These are phyloP conservation scores for Drosophila burlai DNA, from an alignment of 1,140 invertebrate genomes.

Conservation along the genomic window DNA sequence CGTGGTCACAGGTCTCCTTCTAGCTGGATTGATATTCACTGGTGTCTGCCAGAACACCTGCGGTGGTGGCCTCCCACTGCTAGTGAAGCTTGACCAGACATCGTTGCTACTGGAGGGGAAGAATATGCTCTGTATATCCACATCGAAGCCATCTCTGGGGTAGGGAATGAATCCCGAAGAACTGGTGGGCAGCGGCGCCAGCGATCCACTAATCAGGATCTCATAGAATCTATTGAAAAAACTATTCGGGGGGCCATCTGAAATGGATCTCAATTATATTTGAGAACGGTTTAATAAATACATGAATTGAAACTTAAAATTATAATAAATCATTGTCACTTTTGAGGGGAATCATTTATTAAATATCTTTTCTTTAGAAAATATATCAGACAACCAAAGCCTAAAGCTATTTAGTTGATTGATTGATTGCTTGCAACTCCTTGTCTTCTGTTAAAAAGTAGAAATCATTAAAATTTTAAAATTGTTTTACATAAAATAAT, in stretches of 20 bases:
- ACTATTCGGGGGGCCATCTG: conserved; percentile 41
- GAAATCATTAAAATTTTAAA: background rate
- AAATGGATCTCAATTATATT: background rate
- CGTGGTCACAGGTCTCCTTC: background rate
- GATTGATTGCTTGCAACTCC: background rate
- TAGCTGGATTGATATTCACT: background rate
- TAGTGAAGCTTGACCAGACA: conserved; percentile 1
- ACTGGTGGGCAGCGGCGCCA: background rate
- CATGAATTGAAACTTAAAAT: background rate
- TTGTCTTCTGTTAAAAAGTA: background rate
- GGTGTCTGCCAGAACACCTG: conserved; percentile 8
- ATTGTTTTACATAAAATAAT: background rate
- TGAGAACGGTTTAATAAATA: background rate
- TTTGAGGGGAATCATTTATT: background rate
- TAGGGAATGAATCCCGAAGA: conserved; percentile 7
- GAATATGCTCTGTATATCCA: conserved; percentile 27
- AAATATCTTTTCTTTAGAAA: background rate
- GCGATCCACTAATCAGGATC: conserved; percentile 1
- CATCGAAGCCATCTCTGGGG: conserved; percentile 3
- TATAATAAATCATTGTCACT: background rate
- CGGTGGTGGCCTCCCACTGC: background rate
- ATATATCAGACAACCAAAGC: background rate
- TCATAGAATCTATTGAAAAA: conserved; percentile 59
- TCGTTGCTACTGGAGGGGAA: conserved; percentile 13
- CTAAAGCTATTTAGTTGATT: background rate